phyloP scores from a whole-genome alignment of 2,113 vertebrate species.

The Pardalotus punctatus region DNA sequence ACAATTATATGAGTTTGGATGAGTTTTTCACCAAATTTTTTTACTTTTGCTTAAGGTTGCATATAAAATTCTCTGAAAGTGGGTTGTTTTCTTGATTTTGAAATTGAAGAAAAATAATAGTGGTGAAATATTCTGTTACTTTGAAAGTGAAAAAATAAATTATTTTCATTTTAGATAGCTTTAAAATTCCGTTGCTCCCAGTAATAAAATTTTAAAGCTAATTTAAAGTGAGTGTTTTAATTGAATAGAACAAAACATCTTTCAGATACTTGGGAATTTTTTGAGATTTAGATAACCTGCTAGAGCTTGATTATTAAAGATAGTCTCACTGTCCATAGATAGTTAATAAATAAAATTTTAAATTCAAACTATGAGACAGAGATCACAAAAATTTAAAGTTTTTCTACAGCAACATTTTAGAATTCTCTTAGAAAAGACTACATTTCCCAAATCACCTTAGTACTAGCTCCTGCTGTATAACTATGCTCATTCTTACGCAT shows the following conservation, averaged over 20 bases:
- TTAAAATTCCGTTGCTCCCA: neutral
- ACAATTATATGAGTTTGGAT: neutral
- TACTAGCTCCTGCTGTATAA: neutral
- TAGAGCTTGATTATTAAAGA: neutral
- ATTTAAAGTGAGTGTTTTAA: neutral
- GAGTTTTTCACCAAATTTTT: neutral
- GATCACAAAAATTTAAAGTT: neutral
- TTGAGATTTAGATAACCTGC: neutral
- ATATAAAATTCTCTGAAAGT: neutral
- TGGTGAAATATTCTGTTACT: neutral
- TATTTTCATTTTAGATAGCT: neutral
- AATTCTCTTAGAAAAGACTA: neutral
- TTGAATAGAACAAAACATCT: neutral
- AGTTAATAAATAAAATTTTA: neutral
- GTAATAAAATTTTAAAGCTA: neutral
- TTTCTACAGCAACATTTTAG: neutral
- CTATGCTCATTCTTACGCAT: neutral
- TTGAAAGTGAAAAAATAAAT: neutral
- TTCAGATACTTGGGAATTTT: neutral
- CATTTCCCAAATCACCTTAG: neutral
- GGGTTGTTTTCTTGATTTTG: fast-evolving
- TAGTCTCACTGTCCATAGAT: neutral
- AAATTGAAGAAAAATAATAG: neutral
- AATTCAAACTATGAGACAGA: neutral
- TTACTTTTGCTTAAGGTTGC: fast-evolving